Base-by-base conservation (phyloP, 2,113 vertebrate species). In the Etia nguti region DNA sequence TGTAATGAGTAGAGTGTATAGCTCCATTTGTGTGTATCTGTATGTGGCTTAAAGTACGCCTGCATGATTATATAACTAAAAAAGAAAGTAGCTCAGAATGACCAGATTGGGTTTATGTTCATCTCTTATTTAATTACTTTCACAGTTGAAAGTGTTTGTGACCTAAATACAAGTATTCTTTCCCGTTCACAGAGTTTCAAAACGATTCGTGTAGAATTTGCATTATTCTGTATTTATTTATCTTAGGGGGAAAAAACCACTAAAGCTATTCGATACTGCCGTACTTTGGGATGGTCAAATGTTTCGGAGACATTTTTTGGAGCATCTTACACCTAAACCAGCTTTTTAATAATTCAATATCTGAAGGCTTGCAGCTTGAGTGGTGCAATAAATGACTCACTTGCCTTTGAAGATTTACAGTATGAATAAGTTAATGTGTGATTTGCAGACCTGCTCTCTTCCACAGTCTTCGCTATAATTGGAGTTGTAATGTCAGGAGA, bases 51-150 rank as follows among this genome's bases (percentile, higher is more conserved):
- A 22, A 38, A 68, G 65, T 81, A 36, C 24, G 82, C 56, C 75
- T 90, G 84, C 43, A 54, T 60, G 4, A 70, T 92, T 92, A 90
- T 79, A 65, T 88, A 88, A 92, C 36, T 5, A 38, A 55, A 79
- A 79, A 56, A 8, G 22, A 75, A 59, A 83, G 46, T 80, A 75
- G 55, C 89, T 79, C 46, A 79, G 77, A 91, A 86, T 90, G 86
- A 86, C 88, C 85, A 83, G 80, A 68, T 80, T 89, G 62, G 20
- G 13, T 79, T 86, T n/a, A 36, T 48, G 4, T 81, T 83, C 41
- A 86, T 90, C 48, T 65, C 46, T 84, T 80, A 77, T 90, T 92
- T 86, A 87, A 90, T 91, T 91, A 75, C 62, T 89, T 88, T 82
- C 75, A 84, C 24, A 88, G 73, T 87, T 91, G 43, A 89, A 92